These are phyloP conservation scores for Drosophila chauvacae DNA, from an alignment of 1,140 invertebrate genomes.

Conservation along the genomic window DNA sequence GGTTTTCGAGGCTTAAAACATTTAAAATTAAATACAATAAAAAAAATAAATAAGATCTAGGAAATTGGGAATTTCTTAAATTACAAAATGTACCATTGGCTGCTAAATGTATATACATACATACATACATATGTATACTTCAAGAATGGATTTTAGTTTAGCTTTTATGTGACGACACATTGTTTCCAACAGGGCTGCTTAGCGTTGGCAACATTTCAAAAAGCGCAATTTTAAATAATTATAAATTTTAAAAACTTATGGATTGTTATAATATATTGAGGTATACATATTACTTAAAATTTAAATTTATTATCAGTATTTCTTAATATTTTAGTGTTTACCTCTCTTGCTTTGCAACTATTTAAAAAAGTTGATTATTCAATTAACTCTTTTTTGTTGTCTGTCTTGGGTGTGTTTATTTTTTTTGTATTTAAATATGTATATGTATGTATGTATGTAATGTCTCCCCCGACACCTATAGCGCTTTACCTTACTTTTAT, in stretches of 20 bases:
- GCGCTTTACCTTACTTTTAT: slow-evolving; percentile 15
- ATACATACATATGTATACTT: not conserved
- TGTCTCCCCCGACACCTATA: slow-evolving; percentile 19
- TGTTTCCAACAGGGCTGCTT: not conserved
- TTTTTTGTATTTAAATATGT: slow-evolving; percentile 1
- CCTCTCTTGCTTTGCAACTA: not conserved
- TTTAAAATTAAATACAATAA: not conserved
- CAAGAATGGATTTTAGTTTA: not conserved
- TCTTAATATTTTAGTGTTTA: not conserved
- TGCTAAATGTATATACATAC: not conserved
- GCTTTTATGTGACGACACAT: not conserved
- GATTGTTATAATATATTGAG: too few relatives aligned
- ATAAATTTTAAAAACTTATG: too few relatives aligned
- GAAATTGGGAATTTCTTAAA: fast-evolving
- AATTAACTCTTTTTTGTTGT: not conserved
- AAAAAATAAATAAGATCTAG: not conserved
- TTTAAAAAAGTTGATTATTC: not conserved
- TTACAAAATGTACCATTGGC: not conserved
- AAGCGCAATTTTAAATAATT: not conserved
- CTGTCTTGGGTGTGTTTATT: not conserved
- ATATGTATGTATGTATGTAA: not conserved
- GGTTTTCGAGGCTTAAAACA: not conserved
- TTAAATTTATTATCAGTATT: not conserved
- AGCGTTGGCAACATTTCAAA: not conserved
- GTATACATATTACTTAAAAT: too few relatives aligned